A percentile compares a stretch with the other conserved stretches of the same genome.
Evolutionary conservation across 2,888 invertebrate species (phyloP).

Genomic region (Colostygia pectinataria): DNA sequence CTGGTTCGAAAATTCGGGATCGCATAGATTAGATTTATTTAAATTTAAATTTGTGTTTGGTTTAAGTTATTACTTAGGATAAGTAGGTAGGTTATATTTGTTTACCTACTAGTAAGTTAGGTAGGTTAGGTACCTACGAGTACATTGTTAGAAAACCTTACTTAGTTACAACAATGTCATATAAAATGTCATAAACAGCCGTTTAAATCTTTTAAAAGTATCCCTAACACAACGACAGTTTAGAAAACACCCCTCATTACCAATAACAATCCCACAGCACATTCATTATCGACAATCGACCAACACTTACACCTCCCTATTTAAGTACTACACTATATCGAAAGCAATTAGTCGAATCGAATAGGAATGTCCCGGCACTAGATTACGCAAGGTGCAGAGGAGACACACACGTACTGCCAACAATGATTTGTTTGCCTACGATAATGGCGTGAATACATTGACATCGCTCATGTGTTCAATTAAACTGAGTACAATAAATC

Average conservation of each 20-base stretch:
- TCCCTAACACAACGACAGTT: background rate
- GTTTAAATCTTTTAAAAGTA: too few relatives aligned
- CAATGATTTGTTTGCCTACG: constrained; percentile 18
- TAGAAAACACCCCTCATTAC: constrained; percentile 10
- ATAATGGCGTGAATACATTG: constrained; percentile 8
- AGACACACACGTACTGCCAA: constrained; percentile 32
- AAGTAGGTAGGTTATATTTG: too few relatives aligned
- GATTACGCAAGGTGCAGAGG: constrained; percentile 37
- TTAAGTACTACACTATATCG: constrained; percentile 39
- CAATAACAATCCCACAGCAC: constrained; percentile 17
- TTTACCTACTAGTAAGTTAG: too few relatives aligned
- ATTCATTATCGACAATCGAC: constrained; percentile 13
- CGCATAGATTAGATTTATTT: too few relatives aligned
- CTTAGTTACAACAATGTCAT: too few relatives aligned
- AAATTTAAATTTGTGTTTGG: too few relatives aligned
- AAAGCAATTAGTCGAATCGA: constrained; percentile 48
- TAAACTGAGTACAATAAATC: background rate
- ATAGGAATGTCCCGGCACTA: constrained; percentile 39
- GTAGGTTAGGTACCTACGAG: too few relatives aligned
- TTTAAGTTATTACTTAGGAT: too few relatives aligned
- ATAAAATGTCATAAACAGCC: too few relatives aligned
- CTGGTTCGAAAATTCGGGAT: too few relatives aligned
- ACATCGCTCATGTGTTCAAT: background rate
- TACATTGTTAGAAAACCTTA: too few relatives aligned
- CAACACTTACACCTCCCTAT: constrained; percentile 28